Evolutionary conservation across 2,888 invertebrate genomes (phyloP).

Genomic region (Beris chalybata): DNA sequence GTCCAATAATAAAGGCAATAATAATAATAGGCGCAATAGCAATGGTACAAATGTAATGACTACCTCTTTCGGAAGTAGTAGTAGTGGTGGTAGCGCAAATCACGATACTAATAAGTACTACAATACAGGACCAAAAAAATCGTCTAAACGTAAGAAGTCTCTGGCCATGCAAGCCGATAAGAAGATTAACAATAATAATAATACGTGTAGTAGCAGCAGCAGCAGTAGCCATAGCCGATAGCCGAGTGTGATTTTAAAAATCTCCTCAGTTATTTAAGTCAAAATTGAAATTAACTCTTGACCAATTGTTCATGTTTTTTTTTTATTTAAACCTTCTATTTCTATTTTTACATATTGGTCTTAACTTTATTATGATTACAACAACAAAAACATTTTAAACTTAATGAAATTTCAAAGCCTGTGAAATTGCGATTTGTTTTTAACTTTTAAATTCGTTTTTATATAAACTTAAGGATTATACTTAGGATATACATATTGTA

Average conservation of each 20-base stretch:
- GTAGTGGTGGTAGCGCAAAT: slow-evolving; percentile 44
- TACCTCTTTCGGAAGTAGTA: slow-evolving; percentile 47
- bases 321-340: slow-evolving; percentile 1
- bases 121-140: slow-evolving; percentile 37
- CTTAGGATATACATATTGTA: neutral
- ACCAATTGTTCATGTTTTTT: slow-evolving; percentile 13
- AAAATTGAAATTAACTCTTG: slow-evolving; percentile 16
- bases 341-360: neutral
- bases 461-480: slow-evolving; percentile 16
- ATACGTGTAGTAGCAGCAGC: slow-evolving; percentile 17
- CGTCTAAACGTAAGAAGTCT: slow-evolving; percentile 40
- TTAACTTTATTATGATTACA: neutral
- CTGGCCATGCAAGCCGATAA: slow-evolving; percentile 39
- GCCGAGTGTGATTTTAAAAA: slow-evolving; percentile 32
- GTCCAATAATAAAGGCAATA: neutral
- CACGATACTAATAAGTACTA: slow-evolving; percentile 37
- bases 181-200: slow-evolving; percentile 33
- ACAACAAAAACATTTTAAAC: too few species aligned
- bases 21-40: slow-evolving; percentile 31
- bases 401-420: too few species aligned
- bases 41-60: slow-evolving; percentile 41
- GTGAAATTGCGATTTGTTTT: slow-evolving; percentile 16
- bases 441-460: slow-evolving; percentile 25
- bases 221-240: slow-evolving; percentile 30
- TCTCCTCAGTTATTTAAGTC: slow-evolving; percentile 31